phyloP scores from a whole-genome alignment of 2,113 vertebrate genomes.

The Onychostoma macrolepis region DNA sequence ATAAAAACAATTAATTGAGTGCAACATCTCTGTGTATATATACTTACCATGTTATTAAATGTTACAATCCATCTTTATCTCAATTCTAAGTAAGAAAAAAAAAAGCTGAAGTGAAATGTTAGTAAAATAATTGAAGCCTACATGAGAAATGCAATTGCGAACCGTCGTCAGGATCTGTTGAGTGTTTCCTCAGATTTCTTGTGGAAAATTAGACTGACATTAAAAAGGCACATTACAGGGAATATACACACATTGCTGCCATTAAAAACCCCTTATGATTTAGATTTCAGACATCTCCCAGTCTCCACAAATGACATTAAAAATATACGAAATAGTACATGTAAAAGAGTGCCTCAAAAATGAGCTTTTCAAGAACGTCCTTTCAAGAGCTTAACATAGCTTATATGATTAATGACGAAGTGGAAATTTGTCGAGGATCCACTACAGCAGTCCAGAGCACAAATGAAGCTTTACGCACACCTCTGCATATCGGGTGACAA shows the following conservation, averaged over 20 bases:
- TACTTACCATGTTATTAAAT: not conserved
- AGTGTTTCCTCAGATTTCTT: not conserved
- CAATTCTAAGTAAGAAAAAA: not conserved
- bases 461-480: not conserved
- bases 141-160: not conserved
- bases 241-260: not conserved
- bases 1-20: not conserved
- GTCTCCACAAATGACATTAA: not conserved
- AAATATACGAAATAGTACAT: not conserved
- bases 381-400: not conserved
- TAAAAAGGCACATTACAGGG: not conserved
- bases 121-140: no score
- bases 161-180: not conserved
- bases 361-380: not conserved
- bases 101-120: not conserved
- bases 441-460: not conserved
- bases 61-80: not conserved
- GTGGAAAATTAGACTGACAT: not conserved
- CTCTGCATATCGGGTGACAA: not conserved
- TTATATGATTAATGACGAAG: not conserved
- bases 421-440: not conserved
- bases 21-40: not conserved
- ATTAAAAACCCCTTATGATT: not conserved
- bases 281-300: not conserved
- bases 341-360: not conserved